Percentiles rank a stretch among this genome's conserved stretches.
phyloP scores from a whole-genome alignment of 1,140 invertebrate species.

The Augochlora pura region DNA sequence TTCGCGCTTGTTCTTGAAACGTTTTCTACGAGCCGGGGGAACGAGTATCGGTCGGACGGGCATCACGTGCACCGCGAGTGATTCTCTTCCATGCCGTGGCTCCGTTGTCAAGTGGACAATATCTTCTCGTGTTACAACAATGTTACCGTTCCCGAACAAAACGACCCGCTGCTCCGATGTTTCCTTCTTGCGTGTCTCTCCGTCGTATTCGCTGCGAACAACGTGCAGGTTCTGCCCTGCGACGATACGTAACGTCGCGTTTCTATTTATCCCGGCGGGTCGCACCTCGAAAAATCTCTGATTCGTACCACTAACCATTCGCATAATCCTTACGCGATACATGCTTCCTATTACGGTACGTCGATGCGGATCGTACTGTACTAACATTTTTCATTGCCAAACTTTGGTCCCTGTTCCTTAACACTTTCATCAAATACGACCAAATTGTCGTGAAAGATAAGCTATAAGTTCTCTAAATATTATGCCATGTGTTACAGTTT shows the following conservation, averaged over 20 bases:
- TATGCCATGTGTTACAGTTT: too few species aligned
- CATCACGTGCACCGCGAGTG: constrained; percentile 60
- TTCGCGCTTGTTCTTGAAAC: neutral
- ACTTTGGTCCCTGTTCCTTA: too few species aligned
- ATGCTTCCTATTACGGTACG: too few species aligned
- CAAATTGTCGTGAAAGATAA: too few species aligned
- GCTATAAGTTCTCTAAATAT: too few species aligned
- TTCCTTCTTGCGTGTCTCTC: constrained; percentile 32
- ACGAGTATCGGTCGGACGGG: constrained; percentile 40
- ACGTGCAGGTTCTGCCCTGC: neutral
- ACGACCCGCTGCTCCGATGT: constrained; percentile 51
- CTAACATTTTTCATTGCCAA: too few species aligned
- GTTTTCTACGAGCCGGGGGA: constrained; percentile 11
- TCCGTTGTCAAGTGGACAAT: constrained; percentile 68
- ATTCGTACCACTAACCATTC: neutral
- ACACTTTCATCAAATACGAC: too few species aligned
- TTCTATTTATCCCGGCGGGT: constrained; percentile 53
- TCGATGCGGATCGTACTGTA: too few species aligned
- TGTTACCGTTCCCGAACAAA: constrained; percentile 65
- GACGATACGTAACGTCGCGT: constrained; percentile 14
- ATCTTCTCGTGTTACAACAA: constrained; percentile 69
- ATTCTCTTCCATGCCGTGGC: constrained; percentile 54
- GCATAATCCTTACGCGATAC: too few species aligned
- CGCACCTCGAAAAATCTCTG: neutral
- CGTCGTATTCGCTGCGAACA: constrained; percentile 10